Base-by-base conservation (phyloP, 1,140 invertebrate genomes). In the Drosophila repleta region DNA sequence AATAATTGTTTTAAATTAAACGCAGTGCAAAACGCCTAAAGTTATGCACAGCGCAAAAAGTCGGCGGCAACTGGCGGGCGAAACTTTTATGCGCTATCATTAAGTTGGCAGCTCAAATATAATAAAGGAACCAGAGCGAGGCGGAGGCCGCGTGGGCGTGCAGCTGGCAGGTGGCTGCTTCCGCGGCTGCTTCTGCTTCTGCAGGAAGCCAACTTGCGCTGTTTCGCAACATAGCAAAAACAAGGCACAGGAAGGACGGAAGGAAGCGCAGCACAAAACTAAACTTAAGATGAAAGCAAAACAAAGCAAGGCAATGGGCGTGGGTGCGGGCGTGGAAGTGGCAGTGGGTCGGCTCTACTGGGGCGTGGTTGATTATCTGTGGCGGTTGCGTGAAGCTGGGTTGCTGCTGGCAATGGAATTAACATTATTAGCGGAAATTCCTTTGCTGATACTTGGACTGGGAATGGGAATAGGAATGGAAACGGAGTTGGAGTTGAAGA, bases 1-100 rank as follows among this genome's bases (percentile, higher is more conserved):
- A 87, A 88, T 87, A 87, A 87, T 87, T 87, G 82, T 87, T 87
- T 87, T 87, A 87, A 87, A 87, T 87, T 82, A 82, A 87, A 77
- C 83, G 70, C 83, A 88, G 74, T 76, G 79, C 71, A 69, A 80
- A 78, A 41, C 76, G 83, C 78, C 83, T 70, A 75, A 87, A 81
- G 82, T 79, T 83, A 79, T 83, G 75, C 83, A 71, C 53, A 78
- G 61, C 74, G 74, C 41, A 75, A 61, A 80, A 69, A 87, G 60
- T 41, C 55, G 51, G 49, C 67, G 62, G 46, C 85, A 82, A 66
- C 45, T 51, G 43, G 20, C n/a, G 39, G 32, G 20, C 26, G 32
- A 74, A 74, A 74, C 32, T 71, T 74, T 74, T 61, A 35, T 45
- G 55, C 72, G 72, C 72, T 60, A 70, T 71, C 72, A 74, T 74